These are phyloP conservation scores for Scolanthus callimorphus DNA, from an alignment of 92 coral and sea anemone genomes.

Conservation along the genomic window DNA sequence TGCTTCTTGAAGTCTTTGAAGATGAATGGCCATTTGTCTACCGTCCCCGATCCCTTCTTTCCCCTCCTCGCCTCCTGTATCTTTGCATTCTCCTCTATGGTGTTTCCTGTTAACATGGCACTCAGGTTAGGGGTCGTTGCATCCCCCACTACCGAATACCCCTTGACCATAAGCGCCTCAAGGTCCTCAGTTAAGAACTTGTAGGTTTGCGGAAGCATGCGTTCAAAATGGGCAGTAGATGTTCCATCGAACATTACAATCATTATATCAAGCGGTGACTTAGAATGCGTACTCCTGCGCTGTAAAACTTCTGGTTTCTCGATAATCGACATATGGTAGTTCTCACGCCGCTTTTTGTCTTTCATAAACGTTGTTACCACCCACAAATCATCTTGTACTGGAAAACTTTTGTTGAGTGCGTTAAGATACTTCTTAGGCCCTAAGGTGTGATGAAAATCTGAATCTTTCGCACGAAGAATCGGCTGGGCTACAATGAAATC, in stretches of 20 bases:
- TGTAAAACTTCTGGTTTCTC: constrained; percentile 44
- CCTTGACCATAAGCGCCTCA: constrained; percentile 41
- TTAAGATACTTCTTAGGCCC: background rate
- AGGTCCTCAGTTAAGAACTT: constrained; percentile 43
- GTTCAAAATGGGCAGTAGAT: constrained; percentile 76
- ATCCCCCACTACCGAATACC: constrained; percentile 66
- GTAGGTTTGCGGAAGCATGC: constrained; percentile 58
- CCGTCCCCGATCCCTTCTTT: background rate
- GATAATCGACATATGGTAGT: constrained; percentile 51
- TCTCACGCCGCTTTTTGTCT: background rate
- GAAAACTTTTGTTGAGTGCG: background rate
- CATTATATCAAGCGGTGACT: constrained; percentile 50
- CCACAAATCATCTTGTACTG: background rate
- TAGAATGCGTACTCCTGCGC: constrained; percentile 28
- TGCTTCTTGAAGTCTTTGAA: constrained; percentile 8
- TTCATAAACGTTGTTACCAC: background rate
- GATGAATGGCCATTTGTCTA: constrained; percentile 23
- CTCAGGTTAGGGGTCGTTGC: constrained; percentile 28
- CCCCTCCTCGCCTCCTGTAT: background rate
- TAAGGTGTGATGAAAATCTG: no score
- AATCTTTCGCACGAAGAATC: no score
- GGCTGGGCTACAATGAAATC: background rate
- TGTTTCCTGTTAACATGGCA: constrained; percentile 13
- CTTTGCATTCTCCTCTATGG: background rate
- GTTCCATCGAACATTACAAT: constrained; percentile 55